A percentile compares a stretch with the other conserved stretches of the same genome.
Evolutionary conservation across 2,888 invertebrate genomes (phyloP).

Genomic region (Tenthredo distinguenda): DNA sequence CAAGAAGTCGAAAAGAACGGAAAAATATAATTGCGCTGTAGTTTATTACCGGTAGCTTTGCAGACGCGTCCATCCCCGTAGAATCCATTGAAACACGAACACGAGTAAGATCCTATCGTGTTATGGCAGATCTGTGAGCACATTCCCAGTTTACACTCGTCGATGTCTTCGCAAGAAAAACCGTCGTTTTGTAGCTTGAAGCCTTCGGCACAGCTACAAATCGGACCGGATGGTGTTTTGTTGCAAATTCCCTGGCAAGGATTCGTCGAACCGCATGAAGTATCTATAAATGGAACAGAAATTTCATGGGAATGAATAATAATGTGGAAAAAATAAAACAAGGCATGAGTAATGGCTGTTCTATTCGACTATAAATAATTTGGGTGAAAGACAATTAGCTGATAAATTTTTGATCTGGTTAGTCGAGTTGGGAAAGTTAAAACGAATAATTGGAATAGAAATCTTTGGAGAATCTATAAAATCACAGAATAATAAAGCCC

Average conservation of each 20-base stretch:
- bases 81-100: slow-evolving; percentile 83
- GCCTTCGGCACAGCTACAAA: slow-evolving; percentile 84
- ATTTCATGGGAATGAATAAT: neutral
- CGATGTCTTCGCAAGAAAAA: slow-evolving; percentile 83
- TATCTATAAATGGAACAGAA: slow-evolving; percentile 68
- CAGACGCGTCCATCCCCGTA: slow-evolving; percentile 84
- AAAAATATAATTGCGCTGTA: neutral
- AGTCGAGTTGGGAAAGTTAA: neutral
- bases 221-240: slow-evolving; percentile 84
- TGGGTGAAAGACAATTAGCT: neutral
- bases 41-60: slow-evolving; percentile 81
- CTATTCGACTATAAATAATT: neutral
- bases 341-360: neutral
- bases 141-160: slow-evolving; percentile 84
- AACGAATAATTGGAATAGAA: neutral
- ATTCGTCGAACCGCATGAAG: slow-evolving; percentile 76
- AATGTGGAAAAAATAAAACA: neutral
- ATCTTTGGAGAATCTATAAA: neutral
- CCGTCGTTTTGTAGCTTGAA: slow-evolving; percentile 80
- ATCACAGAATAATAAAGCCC: neutral
- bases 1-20: neutral
- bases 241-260: slow-evolving; percentile 82
- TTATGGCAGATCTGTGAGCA: slow-evolving; percentile 86
- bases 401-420: neutral
- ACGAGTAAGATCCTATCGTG: slow-evolving; percentile 80